These are phyloP conservation scores for Alviniconcha strummeri DNA, from an alignment of 2,888 invertebrate genomes.

Conservation along the genomic window DNA sequence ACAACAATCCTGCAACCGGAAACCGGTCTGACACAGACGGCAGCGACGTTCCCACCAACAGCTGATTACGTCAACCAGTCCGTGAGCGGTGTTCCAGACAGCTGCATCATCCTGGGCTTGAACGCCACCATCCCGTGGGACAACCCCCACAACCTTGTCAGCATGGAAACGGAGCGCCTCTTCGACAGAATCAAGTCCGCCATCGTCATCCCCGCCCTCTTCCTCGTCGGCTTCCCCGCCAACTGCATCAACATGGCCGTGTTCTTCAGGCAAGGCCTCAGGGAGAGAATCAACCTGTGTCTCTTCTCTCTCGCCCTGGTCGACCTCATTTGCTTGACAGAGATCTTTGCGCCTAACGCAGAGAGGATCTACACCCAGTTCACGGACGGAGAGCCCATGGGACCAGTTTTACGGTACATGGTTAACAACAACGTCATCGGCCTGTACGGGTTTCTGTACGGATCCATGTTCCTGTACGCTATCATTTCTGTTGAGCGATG, in stretches of 20 bases:
- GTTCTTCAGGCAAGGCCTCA: slow-evolving; percentile 7
- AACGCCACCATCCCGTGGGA: not conserved
- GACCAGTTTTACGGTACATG: not conserved
- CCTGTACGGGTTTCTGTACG: slow-evolving; percentile 21
- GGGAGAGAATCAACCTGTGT: not conserved
- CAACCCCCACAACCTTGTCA: not conserved
- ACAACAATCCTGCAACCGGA: too few relatives aligned
- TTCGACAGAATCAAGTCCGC: not conserved
- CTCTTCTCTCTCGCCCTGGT: slow-evolving; percentile 1
- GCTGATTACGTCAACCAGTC: not conserved
- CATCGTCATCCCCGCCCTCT: not conserved
- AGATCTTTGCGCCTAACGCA: not conserved
- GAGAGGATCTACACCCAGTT: slow-evolving; percentile 18
- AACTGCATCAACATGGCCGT: slow-evolving; percentile 9
- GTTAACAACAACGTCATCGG: slow-evolving; percentile 19
- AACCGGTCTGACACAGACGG: too few relatives aligned
- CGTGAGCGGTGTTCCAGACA: not conserved
- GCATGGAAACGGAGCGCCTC: not conserved
- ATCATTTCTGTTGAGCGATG: slow-evolving; percentile 18
- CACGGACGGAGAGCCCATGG: not conserved
- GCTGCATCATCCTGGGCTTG: not conserved
- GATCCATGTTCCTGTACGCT: not conserved
- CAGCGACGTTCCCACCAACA: too few relatives aligned
- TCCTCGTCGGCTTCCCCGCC: not conserved
- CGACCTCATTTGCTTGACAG: not conserved